A percentile compares a stretch with the other conserved stretches of the same genome.
Evolutionary conservation across 53 echinoderm and acorn worm species (phyloP).

Genomic region (Patiria pectinifera): DNA sequence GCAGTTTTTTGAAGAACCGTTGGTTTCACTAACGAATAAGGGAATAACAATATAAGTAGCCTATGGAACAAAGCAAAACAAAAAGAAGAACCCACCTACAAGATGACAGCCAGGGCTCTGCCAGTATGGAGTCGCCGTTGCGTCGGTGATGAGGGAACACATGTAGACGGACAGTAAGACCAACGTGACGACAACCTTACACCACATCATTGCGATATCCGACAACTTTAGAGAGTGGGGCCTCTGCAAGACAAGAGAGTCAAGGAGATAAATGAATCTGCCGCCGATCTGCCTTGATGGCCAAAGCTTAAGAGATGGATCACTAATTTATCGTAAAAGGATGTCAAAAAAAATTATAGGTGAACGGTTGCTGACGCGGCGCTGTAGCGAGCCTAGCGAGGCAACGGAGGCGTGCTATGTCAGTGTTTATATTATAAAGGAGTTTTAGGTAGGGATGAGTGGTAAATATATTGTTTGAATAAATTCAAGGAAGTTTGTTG

Average conservation of each 20-base stretch:
- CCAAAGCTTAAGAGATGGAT: neutral
- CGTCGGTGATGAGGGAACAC: conserved; percentile 45
- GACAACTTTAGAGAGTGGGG: neutral
- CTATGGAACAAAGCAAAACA: neutral
- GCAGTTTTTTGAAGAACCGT: too few relatives aligned
- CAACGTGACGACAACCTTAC: conserved; percentile 40
- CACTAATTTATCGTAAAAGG: neutral
- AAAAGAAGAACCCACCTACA: conserved; percentile 70
- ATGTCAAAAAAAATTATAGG: neutral
- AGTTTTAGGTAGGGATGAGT: neutral
- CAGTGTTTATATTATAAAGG: neutral
- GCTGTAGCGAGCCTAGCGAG: neutral
- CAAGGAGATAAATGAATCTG: conserved; percentile 16
- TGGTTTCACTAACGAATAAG: neutral
- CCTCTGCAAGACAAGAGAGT: conserved; percentile 25
- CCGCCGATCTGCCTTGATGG: neutral
- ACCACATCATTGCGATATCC: conserved; percentile 46
- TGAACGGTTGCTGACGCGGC: neutral
- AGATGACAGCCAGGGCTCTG: conserved; percentile 81
- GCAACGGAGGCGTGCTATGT: neutral
- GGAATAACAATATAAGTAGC: neutral
- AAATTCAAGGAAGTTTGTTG: neutral
- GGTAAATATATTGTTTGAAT: neutral
- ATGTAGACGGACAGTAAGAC: conserved; percentile 32
- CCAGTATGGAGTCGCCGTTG: conserved; percentile 30